phyloP scores from a whole-genome alignment of 2,113 vertebrate genomes.

The Elachura formosa region DNA sequence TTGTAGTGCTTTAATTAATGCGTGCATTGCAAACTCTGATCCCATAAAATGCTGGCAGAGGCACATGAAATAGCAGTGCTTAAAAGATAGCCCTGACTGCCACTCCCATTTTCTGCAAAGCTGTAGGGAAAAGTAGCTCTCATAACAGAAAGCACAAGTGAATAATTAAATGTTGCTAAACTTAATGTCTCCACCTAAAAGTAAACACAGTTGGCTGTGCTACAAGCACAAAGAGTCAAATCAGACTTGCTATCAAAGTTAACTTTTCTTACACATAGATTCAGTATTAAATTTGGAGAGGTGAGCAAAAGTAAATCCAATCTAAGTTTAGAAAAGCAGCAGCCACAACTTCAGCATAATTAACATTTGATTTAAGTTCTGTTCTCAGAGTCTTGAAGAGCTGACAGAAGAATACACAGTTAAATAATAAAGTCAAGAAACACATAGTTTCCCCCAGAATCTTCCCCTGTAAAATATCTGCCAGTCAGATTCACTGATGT shows the following conservation, averaged over 20 bases:
- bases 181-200: neutral
- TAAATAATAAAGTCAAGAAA: neutral
- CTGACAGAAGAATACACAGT: neutral
- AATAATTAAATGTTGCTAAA: neutral
- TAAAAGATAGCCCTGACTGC: neutral
- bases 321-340: neutral
- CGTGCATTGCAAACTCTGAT: neutral
- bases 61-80: neutral
- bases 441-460: neutral
- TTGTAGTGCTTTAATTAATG: constrained; percentile 2
- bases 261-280: neutral
- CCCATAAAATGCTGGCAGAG: neutral
- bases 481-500: neutral
- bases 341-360: neutral
- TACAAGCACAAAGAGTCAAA: neutral
- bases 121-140: neutral
- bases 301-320: neutral
- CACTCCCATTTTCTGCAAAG: neutral
- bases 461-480: neutral
- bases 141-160: neutral
- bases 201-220: neutral
- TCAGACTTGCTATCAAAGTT: neutral
- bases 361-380: neutral
- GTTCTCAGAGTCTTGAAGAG: neutral
- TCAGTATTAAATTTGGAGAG: neutral